These are phyloP conservation scores for Thunnus albacares DNA, from an alignment of 2,797 vertebrate species.

Conservation along the genomic window DNA sequence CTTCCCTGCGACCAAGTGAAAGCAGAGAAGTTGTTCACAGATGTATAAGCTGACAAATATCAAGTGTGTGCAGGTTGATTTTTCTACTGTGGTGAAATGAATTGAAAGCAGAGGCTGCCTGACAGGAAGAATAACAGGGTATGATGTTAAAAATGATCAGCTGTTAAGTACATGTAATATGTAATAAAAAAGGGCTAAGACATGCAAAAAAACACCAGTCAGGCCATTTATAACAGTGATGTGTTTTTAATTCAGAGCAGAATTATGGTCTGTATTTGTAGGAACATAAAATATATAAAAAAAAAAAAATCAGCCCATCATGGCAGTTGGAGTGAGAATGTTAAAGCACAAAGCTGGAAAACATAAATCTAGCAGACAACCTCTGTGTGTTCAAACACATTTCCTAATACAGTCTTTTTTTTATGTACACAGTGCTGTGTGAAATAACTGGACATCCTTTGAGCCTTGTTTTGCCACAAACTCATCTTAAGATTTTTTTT, in stretches of 20 bases:
- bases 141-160: background rate
- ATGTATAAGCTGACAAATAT: background rate
- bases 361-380: background rate
- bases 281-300: background rate
- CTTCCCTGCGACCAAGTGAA: background rate
- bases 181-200: background rate
- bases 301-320: background rate
- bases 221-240: constrained; percentile 5
- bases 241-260: background rate
- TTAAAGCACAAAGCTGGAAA: constrained; percentile 9
- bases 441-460: constrained; percentile 28
- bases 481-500: background rate
- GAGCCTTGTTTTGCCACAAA: background rate
- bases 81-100: background rate
- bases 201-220: constrained; percentile 12
- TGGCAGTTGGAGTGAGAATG: background rate
- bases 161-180: background rate
- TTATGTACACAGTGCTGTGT: constrained; percentile 14
- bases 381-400: background rate
- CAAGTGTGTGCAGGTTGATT: background rate
- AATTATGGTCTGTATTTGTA: background rate
- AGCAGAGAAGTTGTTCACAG: background rate
- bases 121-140: background rate
- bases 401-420: background rate
- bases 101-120: background rate